Conservation (phyloP, 2,113 vertebrate species). For the Sinocyclocheilus maitianheensis region DNA sequence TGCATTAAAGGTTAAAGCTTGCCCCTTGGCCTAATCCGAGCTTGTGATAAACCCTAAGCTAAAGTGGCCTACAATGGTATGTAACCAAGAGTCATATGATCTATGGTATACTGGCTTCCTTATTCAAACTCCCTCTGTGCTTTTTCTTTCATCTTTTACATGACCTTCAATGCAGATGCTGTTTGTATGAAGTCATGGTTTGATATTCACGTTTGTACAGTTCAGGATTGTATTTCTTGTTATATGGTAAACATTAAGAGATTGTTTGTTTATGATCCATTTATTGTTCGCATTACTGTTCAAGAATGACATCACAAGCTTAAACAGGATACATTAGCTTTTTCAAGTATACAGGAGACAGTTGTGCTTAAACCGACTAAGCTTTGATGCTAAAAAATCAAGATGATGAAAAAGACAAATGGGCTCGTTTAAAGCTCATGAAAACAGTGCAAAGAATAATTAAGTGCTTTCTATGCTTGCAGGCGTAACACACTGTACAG, state of each 20-base stretch:
- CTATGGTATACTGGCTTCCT: neutral
- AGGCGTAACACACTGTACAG: conserved; percentile 27
- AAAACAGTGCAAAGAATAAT: conserved; percentile 39
- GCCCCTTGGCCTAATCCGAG: neutral
- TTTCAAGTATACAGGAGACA: conserved; percentile 46
- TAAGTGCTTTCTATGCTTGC: conserved; percentile 29
- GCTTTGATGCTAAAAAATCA: conserved; percentile 42
- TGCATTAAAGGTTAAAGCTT: neutral
- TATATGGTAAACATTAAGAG: neutral
- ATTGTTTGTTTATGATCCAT: conserved; percentile 39
- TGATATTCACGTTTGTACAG: neutral
- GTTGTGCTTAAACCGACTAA: conserved; percentile 50
- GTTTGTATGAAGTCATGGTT: neutral
- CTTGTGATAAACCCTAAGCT: conserved; percentile 1
- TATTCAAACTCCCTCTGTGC: neutral
- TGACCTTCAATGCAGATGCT: neutral
- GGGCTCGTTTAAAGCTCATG: conserved; percentile 38
- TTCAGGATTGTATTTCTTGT: neutral
- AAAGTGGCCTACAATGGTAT: neutral
- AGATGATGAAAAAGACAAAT: conserved; percentile 28
- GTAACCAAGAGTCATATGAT: neutral
- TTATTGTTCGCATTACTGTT: conserved; percentile 50
- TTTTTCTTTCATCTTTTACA: neutral
- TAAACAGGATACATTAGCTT: conserved; percentile 37
- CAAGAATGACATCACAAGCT: conserved; percentile 43